These are phyloP conservation scores for Pantala flavescens DNA, from an alignment of 1,140 invertebrate species.

Conservation along the genomic window DNA sequence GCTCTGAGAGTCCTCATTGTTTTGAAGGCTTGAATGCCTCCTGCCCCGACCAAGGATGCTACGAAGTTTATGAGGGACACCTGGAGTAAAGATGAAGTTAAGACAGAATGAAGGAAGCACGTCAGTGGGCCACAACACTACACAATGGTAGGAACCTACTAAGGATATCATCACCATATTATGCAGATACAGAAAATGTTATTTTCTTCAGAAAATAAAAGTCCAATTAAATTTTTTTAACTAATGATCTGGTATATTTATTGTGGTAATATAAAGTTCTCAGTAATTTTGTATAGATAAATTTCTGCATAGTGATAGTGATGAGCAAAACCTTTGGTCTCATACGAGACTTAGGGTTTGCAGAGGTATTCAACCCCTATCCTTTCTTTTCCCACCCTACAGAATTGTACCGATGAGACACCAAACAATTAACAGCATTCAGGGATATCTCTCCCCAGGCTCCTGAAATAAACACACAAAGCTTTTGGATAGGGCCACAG, in stretches of 20 bases:
- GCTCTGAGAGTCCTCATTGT: conserved; percentile 93
- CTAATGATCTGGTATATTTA: too few relatives aligned
- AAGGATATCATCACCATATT: background rate
- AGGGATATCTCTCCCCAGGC: conserved; percentile 11
- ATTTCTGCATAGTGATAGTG: too few relatives aligned
- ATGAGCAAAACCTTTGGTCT: too few relatives aligned
- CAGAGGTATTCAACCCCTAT: background rate
- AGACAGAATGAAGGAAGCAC: conserved; percentile 17
- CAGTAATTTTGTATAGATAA: too few relatives aligned
- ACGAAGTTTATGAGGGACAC: conserved; percentile 95
- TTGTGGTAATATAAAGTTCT: too few relatives aligned
- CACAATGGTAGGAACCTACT: conserved; percentile 13
- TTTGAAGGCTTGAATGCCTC: conserved; percentile 96
- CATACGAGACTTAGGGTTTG: background rate
- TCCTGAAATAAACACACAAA: conserved; percentile 20
- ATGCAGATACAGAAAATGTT: background rate
- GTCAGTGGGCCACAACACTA: conserved; percentile 16
- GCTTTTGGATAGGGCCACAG: conserved; percentile 14
- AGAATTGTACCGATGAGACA: conserved; percentile 3
- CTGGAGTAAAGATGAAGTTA: conserved; percentile 46
- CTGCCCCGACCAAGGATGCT: conserved; percentile 83
- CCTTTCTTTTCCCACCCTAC: background rate
- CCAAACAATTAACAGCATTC: conserved; percentile 12
- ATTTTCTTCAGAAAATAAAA: too few relatives aligned
- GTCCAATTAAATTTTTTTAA: too few relatives aligned